phyloP scores from a whole-genome alignment of 2,797 vertebrate genomes.

The Microhierax caerulescens region DNA sequence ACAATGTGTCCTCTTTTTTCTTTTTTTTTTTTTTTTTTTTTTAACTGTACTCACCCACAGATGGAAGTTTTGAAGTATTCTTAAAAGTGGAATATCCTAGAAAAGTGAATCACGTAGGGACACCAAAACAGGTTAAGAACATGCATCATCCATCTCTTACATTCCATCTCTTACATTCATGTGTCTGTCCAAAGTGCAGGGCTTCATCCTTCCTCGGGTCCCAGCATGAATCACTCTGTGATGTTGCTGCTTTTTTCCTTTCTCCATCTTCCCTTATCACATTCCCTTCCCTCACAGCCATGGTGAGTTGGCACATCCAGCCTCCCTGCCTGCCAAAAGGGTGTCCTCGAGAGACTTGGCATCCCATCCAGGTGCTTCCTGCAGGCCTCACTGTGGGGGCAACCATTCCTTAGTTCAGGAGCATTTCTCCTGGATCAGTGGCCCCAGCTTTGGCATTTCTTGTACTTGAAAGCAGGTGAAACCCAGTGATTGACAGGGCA shows the following conservation, averaged over 20 bases:
- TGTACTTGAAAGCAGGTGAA: background rate
- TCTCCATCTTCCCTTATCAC: background rate
- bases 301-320: background rate
- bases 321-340: rapidly evolving
- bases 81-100: background rate
- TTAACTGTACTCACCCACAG: background rate
- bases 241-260: background rate
- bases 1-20: rapidly evolving
- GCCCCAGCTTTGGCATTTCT: background rate
- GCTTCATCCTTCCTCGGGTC: background rate
- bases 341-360: background rate
- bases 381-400: background rate
- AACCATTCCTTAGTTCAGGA: background rate
- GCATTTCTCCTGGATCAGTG: background rate
- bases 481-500: background rate
- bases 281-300: background rate
- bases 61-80: background rate
- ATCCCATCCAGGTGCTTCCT: background rate
- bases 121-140: background rate
- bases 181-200: background rate
- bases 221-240: rapidly evolving
- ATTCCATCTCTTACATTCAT: rapidly evolving
- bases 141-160: background rate
- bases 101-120: background rate
- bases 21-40: background rate